These are phyloP conservation scores for Misgurnus mizolepis DNA, from an alignment of 2,113 vertebrate species.

Conservation along the genomic window DNA sequence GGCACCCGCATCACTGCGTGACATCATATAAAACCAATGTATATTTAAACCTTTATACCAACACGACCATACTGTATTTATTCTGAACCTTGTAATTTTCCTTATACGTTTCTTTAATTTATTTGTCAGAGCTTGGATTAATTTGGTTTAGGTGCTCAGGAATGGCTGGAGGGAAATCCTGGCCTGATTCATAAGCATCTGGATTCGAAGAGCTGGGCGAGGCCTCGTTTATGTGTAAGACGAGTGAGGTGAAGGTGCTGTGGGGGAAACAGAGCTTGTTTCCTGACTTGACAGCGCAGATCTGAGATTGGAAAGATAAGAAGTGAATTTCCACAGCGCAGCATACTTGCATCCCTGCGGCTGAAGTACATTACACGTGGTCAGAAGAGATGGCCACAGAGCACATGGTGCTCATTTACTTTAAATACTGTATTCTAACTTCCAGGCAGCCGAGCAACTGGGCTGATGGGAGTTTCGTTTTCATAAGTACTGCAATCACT, in stretches of 20 bases:
- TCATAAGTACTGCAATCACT: not conserved
- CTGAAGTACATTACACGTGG: not conserved
- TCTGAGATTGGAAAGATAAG: slow-evolving; percentile 21
- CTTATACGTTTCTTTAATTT: not conserved
- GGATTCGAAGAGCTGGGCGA: not conserved
- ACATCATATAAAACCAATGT: not conserved
- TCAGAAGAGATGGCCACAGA: not conserved
- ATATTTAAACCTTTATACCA: no score
- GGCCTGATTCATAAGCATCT: not conserved
- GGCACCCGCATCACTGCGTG: no score
- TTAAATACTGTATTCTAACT: slow-evolving; percentile 5
- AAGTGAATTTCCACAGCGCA: slow-evolving; percentile 4
- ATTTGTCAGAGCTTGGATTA: not conserved
- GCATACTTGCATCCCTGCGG: not conserved
- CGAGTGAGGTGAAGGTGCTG: not conserved
- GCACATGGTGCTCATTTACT: slow-evolving; percentile 39
- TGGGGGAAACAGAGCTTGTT: slow-evolving; percentile 12
- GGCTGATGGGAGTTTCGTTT: slow-evolving; percentile 4
- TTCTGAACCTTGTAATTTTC: not conserved
- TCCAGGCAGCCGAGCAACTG: not conserved
- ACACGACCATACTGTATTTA: not conserved
- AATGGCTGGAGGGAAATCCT: slow-evolving; percentile 7
- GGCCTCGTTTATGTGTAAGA: not conserved
- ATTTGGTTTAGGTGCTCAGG: not conserved
- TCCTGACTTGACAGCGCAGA: not conserved